Percentiles rank a stretch among this genome's conserved stretches.
phyloP scores from a whole-genome alignment of 92 coral and sea anemone species.

The Ricordea florida region DNA sequence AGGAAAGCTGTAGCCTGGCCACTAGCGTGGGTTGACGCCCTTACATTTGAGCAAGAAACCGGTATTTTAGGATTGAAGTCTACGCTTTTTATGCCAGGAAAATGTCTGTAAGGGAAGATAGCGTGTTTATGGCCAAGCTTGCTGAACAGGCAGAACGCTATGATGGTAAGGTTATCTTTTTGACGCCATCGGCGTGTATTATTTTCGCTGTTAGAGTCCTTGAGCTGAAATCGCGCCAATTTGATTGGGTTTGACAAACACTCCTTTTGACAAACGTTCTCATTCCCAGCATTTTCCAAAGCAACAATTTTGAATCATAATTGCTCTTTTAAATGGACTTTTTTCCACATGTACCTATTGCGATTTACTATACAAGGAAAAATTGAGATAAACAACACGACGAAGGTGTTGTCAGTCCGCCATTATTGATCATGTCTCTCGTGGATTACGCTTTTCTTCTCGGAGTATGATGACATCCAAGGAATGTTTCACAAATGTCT shows the following conservation, averaged over 20 bases:
- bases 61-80: neutral
- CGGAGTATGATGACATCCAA: too few species aligned
- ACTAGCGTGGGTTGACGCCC: slow-evolving; percentile 29
- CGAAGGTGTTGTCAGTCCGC: neutral
- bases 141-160: slow-evolving; percentile 51
- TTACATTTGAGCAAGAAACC: slow-evolving; percentile 22
- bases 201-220: neutral
- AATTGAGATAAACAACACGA: neutral
- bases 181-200: neutral
- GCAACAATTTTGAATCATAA: neutral
- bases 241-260: slow-evolving; percentile 3
- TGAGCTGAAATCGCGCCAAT: too few species aligned
- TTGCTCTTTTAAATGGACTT: neutral
- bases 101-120: slow-evolving; percentile 35
- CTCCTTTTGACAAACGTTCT: neutral
- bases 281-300: neutral
- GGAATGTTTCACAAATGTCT: too few species aligned
- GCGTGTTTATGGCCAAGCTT: slow-evolving; percentile 65
- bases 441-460: too few species aligned
- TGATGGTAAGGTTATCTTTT: slow-evolving; percentile 52
- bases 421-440: too few species aligned
- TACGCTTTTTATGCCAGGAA: slow-evolving; percentile 3
- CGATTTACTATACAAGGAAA: neutral
- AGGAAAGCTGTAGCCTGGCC: neutral
- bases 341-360: neutral